Percentiles rank a stretch among this genome's conserved stretches.
Conservation (phyloP, 2,113 vertebrate species). For the Theristicus caerulescens region DNA sequence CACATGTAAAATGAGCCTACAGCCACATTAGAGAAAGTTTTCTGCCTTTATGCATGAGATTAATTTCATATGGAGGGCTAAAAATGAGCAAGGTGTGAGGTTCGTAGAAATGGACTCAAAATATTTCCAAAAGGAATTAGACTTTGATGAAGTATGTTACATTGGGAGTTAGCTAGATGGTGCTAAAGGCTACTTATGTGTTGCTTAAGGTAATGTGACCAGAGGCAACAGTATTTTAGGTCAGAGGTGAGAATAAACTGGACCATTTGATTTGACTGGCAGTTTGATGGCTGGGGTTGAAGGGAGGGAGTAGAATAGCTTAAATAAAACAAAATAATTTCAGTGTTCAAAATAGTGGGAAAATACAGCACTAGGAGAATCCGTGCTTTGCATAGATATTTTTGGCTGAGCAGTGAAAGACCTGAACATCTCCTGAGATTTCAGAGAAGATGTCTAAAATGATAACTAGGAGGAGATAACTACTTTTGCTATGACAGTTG, state of each 20-base stretch:
- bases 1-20: background rate
- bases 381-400: background rate
- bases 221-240: background rate
- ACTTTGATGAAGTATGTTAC: background rate
- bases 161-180: background rate
- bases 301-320: background rate
- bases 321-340: background rate
- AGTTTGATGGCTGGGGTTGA: background rate
- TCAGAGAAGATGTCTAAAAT: background rate
- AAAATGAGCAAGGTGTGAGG: background rate
- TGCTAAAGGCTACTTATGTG: constrained; percentile 7
- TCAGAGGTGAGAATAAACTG: background rate
- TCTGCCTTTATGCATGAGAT: background rate
- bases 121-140: background rate
- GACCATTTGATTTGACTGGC: background rate
- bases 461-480: background rate
- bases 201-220: background rate
- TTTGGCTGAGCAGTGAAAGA: background rate
- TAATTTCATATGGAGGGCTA: background rate
- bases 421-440: background rate
- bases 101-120: background rate
- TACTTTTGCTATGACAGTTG: background rate
- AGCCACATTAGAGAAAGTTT: background rate
- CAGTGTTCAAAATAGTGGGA: background rate
- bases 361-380: background rate